Percentiles rank a stretch among this genome's conserved stretches.
Conservation (phyloP, 2,113 vertebrate genomes). For the Epinephelus moara region DNA sequence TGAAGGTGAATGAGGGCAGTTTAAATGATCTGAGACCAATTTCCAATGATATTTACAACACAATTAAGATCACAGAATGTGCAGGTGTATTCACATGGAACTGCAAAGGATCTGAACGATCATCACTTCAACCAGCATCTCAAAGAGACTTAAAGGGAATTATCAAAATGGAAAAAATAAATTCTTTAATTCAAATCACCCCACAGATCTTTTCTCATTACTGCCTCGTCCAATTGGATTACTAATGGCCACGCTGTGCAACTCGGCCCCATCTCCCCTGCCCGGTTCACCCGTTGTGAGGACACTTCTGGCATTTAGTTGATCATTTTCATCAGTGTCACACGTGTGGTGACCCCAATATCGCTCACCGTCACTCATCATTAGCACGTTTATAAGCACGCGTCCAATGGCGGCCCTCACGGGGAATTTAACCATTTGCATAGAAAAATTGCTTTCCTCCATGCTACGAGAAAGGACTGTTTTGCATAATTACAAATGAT, state of each 20-base stretch:
- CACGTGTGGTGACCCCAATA: constrained; percentile 84
- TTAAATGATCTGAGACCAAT: constrained; percentile 24
- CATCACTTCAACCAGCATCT: neutral
- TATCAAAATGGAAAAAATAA: constrained; percentile 48
- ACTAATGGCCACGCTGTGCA: constrained; percentile 81
- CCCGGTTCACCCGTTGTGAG: constrained; percentile 71
- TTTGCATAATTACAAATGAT: constrained; percentile 92
- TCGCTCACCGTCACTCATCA: constrained; percentile 87
- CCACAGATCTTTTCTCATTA: constrained; percentile 85
- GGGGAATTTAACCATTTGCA: constrained; percentile 91
- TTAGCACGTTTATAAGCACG: constrained; percentile 86
- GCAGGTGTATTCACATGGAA: neutral
- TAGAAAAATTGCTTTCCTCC: constrained; percentile 88
- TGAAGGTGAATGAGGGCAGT: constrained; percentile 6
- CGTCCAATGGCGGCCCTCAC: constrained; percentile 78
- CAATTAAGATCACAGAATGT: neutral
- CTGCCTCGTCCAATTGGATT: constrained; percentile 83
- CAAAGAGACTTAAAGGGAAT: constrained; percentile 4
- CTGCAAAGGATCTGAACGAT: neutral
- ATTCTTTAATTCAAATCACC: constrained; percentile 84
- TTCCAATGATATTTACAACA: constrained; percentile 13
- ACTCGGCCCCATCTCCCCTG: constrained; percentile 60
- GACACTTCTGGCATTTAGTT: constrained; percentile 89
- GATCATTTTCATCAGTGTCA: constrained; percentile 88
- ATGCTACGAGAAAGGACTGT: constrained; percentile 80